Evolutionary conservation across 2,113 vertebrate species (phyloP), one percentile per base, ranked within the genome.

Genomic region (Perca schrenkii): DNA sequence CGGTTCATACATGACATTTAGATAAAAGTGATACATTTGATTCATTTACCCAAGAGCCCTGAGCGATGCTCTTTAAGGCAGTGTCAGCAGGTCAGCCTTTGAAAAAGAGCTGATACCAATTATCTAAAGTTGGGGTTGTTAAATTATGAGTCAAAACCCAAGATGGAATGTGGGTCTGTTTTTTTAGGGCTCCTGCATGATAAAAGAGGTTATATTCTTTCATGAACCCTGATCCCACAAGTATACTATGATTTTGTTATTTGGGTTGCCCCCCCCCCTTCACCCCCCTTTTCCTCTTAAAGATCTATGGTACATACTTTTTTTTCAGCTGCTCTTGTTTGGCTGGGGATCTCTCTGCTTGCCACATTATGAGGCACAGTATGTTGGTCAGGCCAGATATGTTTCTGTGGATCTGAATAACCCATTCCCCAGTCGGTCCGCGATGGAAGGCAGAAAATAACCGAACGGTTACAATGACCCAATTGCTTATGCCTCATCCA

Each of bases 81-180:
- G n/a, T n/a, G 76, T 70, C 73, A 62, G 31, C 22, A 68, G 67
- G 21, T 67, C 60, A 50, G 79, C 47, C 74, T 71, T 82, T 73
- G 56, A 70, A 79, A 47, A 72, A 78, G 21, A 65, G 50, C 75
- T 56, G 36, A 62, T 71, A 50, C 7, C 53, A 71, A 43, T 75
- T 36, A 61, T 71, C 65, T 25, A 13, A 70, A 58, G 43, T 40
- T n/a, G 6, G 14, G 12, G 7, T 62, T 72, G 31, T 71, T 66
- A 22, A 53, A 52, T 36, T 47, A 8, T 22, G 34, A 47, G 8
- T 34, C 25, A 40, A 54, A 54, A 49, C 13, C 16, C 3, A 60
- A 62, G 56, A 46, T 62, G 68, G 79, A 82, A 72, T 68, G 72
- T 74, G 57, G 14, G 6, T 63, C 21, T 80, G 72, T 60, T 80